Evolutionary conservation across 2,113 vertebrate species (phyloP), one percentile per base, ranked within the genome.

Genomic region (Bostrychus sinensis): DNA sequence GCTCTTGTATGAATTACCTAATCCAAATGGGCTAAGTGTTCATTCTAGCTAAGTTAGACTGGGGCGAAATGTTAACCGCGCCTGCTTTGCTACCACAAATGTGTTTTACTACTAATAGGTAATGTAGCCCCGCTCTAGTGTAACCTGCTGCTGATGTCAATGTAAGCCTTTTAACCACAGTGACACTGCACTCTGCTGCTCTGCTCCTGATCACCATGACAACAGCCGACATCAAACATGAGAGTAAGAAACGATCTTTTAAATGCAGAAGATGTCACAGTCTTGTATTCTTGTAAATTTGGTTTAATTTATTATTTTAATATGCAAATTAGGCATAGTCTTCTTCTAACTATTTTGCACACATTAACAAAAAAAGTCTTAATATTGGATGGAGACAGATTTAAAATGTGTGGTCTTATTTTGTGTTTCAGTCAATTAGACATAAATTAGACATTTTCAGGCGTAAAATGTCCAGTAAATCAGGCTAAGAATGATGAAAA

Each of bases 41-140:
- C 32, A 68, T 57, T 70, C 42, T 46, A 43, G 50, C 48, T 73
- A 25, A 45, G 53, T 59, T 78, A 39, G 39, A 75, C 82, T 68
- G 51, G 59, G 2, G 4, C 38, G 76, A 32, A 81, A 78, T 73
- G 62, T 78, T 67, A 69, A 66, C 56, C 0, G 23, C 11, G 34
- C 54, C 45, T 61, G 62, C 66, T 77, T 70, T 55, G 57, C 46
- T 69, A 48, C 66, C 60, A 48, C 77, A 79, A 84, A 81, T 86
- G 69, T 70, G 69, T 81, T 86, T 70, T 84, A 62, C 67, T 54
- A 16, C 72, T 84, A 80, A 85, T 86, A 69, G 78, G 64, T 75
- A 80, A 82, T 62, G 48, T 61, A 66, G 73, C 23, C 51, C 20
- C 0, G 13, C 69, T 83, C 72, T 78, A 77, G 77, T 70, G 64